Conservation (phyloP, 2,888 invertebrate genomes). For the Macrophya alboannulata region DNA sequence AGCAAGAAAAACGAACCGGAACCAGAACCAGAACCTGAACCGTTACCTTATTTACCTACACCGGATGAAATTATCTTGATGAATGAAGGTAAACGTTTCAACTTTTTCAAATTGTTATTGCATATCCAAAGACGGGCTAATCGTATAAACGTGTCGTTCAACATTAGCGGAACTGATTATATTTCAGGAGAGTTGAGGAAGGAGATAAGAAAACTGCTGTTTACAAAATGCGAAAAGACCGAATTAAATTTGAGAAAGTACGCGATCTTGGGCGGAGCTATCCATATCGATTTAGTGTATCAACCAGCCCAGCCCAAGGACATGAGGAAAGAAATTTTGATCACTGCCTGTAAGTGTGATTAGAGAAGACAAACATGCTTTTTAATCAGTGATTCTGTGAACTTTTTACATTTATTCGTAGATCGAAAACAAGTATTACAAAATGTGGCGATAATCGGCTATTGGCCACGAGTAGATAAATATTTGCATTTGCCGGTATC, state of each 20-base stretch:
- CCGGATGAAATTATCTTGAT: slow-evolving; percentile 71
- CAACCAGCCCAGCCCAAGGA: slow-evolving; percentile 90
- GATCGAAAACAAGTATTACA: neutral
- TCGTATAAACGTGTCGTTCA: neutral
- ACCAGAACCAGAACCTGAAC: slow-evolving; percentile 79
- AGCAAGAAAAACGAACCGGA: slow-evolving; percentile 72
- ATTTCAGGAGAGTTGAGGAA: slow-evolving; percentile 78
- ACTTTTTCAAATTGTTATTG: neutral
- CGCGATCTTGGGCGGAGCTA: slow-evolving; percentile 89
- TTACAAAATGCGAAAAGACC: slow-evolving; percentile 72
- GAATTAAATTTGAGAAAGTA: slow-evolving; percentile 89
- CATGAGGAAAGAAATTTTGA: slow-evolving; percentile 80
- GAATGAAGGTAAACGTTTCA: slow-evolving; percentile 69
- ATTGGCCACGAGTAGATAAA: neutral
- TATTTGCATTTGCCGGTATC: neutral
- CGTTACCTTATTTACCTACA: slow-evolving; percentile 77
- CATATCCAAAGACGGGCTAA: neutral
- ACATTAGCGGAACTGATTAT: neutral
- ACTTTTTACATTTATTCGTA: neutral
- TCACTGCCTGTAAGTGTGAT: slow-evolving; percentile 83
- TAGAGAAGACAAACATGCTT: neutral
- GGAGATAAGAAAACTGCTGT: slow-evolving; percentile 69
- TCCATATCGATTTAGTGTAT: slow-evolving; percentile 87
- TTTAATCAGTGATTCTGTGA: neutral
- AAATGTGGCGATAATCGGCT: neutral